Base-by-base conservation (phyloP, 2,113 vertebrate genomes). In the Eretmochelys imbricata region DNA sequence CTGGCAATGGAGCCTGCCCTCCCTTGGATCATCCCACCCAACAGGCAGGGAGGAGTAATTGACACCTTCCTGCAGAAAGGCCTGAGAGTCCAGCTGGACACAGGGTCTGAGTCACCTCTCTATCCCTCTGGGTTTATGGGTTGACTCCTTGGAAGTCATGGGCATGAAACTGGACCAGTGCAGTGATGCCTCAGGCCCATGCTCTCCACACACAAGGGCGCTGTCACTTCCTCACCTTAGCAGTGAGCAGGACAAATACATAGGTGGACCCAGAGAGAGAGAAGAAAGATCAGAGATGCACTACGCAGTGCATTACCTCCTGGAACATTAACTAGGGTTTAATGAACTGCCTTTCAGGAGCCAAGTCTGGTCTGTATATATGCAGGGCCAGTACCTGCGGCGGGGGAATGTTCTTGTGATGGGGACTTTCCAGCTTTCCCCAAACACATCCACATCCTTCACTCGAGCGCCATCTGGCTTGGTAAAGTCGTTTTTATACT, bases 361-460 rank as follows among this genome's bases (percentile, higher is more conserved):
- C 22, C 89, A 38, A 85, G 12, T 38, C 84, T 93, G 57, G 9
- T 27, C 46, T 51, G n/a, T 46, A 88, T 81, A 82, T 48, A 82
- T 87, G 50, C 20, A 89, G 65, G 53, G 91, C 7, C 8, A 31
- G 19, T 97, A 98, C 98, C 97, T 98, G 93, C 93, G 27, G 49
- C 94, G 97, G 69, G 94, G 51, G 4, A 14, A 8, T 80, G 25
- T 10, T 90, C 93, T 93, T 76, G 65, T 55, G 75, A 95, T 62
- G 17, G 95, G 98, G 51, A 98, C 98, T 95, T 97, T 98, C 99
- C 99, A 99, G 94, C 98, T 99, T 27, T 99, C 98, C 91, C 98
- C 98, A 85, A 99, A 99, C 87, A 79, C 84, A 24, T 97, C 93
- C 79, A 98, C 97, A 0, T 83, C 95, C 51, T 48, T 96, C 79